Base-by-base conservation (phyloP, 2,797 vertebrate species). In the Gallirallus australis region DNA sequence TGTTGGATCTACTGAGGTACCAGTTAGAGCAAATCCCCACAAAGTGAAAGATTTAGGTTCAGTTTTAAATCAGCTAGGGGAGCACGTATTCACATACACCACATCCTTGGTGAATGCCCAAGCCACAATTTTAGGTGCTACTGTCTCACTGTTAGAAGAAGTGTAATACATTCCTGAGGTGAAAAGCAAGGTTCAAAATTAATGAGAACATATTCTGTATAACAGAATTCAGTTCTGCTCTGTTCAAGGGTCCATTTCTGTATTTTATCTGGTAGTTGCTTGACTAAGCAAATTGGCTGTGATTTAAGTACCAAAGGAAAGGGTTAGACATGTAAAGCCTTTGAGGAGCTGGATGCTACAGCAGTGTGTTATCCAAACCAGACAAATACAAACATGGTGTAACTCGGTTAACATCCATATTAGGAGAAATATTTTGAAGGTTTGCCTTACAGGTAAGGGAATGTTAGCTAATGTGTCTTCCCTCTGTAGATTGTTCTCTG, bases 291-390 rank as follows among this genome's bases (percentile, higher is more conserved):
- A n/a, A 6, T 2, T 37, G 19, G 7, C 48, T 54, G 0, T 54
- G 65, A 7, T 78, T 56, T 42, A 72, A 63, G 24, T 12, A 24
- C 7, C 30, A 1, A 42, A 57, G 30, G 23, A 2, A 2, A 35
- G 39, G 17, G 12, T 47, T 56, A 64, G 21, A 25, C 3, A 1
- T 8, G 11, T 7, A 37, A 40, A 21, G 21, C 31, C 31, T 35
- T 39, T 14, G 25, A 64, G 87, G 42, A 71, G 23, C 33, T 80
- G 40, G 24, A 4, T 3, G 1, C 9, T 76, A 19, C 0, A 56
- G 53, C 15, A 9, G 12, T 9, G 5, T 11, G 0, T 24, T 18
- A 4, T 5, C 30, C 6, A 25, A 2, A 35, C 2, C 24, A 48
- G 39, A 7, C 9, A 70, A 17, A 20, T 37, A 5, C 3, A 14